Conservation (phyloP, 2,113 vertebrate species). For the Herpailurus yagouaroundi region DNA sequence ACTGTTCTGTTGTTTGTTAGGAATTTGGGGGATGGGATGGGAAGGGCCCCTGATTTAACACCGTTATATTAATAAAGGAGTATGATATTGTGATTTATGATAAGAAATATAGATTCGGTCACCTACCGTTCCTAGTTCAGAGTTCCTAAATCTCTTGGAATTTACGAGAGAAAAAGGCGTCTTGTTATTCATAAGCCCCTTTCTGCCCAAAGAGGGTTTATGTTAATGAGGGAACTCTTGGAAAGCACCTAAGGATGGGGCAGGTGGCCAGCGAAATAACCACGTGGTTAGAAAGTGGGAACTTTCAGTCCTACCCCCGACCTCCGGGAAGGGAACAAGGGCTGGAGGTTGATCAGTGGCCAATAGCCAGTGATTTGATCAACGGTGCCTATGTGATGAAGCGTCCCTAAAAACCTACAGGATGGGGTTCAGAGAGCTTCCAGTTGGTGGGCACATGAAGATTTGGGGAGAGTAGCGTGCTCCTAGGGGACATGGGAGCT, state of each 20-base stretch:
- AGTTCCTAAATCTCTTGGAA: background rate
- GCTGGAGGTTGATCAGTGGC: background rate
- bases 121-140: background rate
- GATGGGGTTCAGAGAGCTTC: background rate
- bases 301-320: background rate
- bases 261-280: background rate
- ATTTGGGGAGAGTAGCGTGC: rapidly evolving
- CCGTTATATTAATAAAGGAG: background rate
- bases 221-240: background rate
- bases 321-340: background rate
- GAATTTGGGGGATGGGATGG: background rate
- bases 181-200: background rate
- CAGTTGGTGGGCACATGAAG: background rate
- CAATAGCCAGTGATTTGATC: background rate
- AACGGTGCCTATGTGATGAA: background rate
- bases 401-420: background rate
- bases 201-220: background rate
- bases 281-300: background rate
- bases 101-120: background rate
- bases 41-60: background rate
- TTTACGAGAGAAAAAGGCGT: background rate
- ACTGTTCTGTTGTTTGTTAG: background rate
- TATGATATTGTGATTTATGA: background rate
- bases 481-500: too few species aligned
- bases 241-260: background rate